These are phyloP conservation scores for Onychomys torridus DNA, from an alignment of 2,797 vertebrate genomes.

Conservation along the genomic window DNA sequence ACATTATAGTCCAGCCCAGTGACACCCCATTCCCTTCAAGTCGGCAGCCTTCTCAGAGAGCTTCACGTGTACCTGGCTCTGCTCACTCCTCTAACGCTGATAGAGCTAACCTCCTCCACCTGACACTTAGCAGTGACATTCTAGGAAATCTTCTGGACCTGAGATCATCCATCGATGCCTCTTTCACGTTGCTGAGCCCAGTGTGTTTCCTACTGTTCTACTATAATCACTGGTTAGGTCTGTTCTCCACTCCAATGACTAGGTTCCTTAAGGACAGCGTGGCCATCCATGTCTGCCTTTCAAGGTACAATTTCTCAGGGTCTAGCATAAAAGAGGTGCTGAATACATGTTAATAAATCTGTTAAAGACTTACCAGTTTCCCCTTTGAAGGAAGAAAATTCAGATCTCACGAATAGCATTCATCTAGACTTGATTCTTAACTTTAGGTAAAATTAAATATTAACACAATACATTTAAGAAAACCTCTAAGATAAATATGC, in stretches of 20 bases:
- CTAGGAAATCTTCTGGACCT: background rate
- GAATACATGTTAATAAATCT: background rate
- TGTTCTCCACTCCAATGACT: background rate
- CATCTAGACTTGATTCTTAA: constrained; percentile 13
- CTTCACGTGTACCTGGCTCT: fast-evolving
- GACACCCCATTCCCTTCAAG: background rate
- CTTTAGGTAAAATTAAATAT: constrained; percentile 39
- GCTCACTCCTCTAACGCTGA: background rate
- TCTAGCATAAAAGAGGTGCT: background rate
- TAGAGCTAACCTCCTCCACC: too few relatives aligned
- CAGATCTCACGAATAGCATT: constrained; percentile 24
- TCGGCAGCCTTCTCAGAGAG: background rate
- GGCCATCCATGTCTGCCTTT: background rate
- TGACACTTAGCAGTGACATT: background rate
- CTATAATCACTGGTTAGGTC: background rate
- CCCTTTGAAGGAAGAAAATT: background rate
- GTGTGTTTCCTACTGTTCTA: background rate
- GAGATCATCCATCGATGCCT: background rate
- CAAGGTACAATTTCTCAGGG: background rate
- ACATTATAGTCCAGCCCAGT: fast-evolving
- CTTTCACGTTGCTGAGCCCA: background rate
- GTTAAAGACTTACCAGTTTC: background rate
- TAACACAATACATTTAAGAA: constrained; percentile 18
- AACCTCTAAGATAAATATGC: constrained; percentile 14
- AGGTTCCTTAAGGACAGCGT: background rate